These are phyloP conservation scores for Exaiptasia diaphana DNA, from an alignment of 64 coral and sea anemone species.

Conservation along the genomic window DNA sequence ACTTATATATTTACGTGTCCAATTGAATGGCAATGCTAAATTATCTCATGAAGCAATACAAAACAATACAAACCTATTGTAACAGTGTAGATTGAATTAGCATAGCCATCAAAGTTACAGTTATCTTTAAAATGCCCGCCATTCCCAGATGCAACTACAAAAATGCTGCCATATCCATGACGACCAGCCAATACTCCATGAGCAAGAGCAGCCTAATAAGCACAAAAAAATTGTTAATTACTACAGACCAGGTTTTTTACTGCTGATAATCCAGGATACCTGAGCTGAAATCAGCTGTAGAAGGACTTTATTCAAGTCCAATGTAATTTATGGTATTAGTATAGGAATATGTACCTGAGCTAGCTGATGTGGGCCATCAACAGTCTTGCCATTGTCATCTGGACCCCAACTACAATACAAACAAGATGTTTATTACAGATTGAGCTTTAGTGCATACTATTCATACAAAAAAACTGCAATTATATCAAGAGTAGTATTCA, in stretches of 20 bases:
- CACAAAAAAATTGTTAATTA: too few relatives aligned
- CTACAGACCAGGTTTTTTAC: too few relatives aligned
- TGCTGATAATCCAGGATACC: too few relatives aligned
- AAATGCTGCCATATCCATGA: conserved; percentile 89
- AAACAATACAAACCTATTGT: conserved; percentile 86
- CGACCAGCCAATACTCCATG: conserved; percentile 95
- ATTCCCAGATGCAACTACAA: conserved; percentile 97
- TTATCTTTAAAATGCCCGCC: conserved; percentile 98
- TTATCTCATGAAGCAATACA: background rate
- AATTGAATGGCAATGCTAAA: background rate
- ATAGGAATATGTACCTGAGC: conserved; percentile 95
- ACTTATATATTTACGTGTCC: background rate
- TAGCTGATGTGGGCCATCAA: conserved; percentile 92
- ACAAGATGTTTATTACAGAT: too few relatives aligned
- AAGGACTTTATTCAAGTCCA: too few relatives aligned
- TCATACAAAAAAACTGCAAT: too few relatives aligned
- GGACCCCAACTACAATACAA: conserved; percentile 83
- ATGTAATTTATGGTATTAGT: too few relatives aligned
- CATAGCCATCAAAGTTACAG: conserved; percentile 99
- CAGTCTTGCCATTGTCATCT: conserved; percentile 96
- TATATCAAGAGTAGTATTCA: too few relatives aligned
- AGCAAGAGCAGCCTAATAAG: conserved; percentile 96
- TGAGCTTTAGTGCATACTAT: too few relatives aligned
- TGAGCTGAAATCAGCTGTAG: too few relatives aligned
- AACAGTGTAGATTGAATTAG: conserved; percentile 98